Evolutionary conservation across 2,888 invertebrate species (phyloP), one percentile per base, ranked within the genome.

Genomic region (Leptinotarsa juncta): DNA sequence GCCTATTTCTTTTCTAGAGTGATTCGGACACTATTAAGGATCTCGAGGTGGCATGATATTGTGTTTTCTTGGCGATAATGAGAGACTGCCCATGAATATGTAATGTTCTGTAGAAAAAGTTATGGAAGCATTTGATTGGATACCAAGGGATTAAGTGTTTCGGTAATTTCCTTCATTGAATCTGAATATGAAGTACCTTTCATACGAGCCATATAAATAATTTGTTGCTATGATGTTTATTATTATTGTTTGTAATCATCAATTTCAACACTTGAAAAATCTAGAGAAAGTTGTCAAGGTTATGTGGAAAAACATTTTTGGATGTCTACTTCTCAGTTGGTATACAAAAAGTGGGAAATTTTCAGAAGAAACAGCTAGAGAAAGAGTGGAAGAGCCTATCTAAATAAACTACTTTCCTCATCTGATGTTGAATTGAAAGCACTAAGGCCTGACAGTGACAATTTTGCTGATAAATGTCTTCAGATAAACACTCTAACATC

Each of bases 1-100:
- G 53, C 80, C 79, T 80, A 77, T 81, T 79, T 78, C 79, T 74
- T 75, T 78, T 78, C 78, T 78, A 81, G 81, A 82, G 83, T 83
- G 81, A 79, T 81, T 77, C 80, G 83, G 80, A 81, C n/a, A 70
- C 51, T 53, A 23, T 49, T n/a, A 53, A 66, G 51, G 20, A 71
- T 26, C 67, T 57, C 71, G 68, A 70, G 50, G 62, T 62, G 62
- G 62, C 62, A 62, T n/a, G 62, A 66, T 50, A 57, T 20, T 62
- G 23, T 51, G 18, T 62, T 74, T 71, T 50, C 65, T 67, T 62
- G 15, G 62, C n/a, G 62, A 68, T 55, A 32, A 71, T 74, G 62
- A 65, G 67, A 73, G 68, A 68, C 53, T 57, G 68, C 49, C 50
- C 62, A 67, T 77, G 72, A 77, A 70, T 75, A 75, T 80, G 72